phyloP scores from a whole-genome alignment of 2,888 invertebrate species.

The Ecliptopera silaceata region DNA sequence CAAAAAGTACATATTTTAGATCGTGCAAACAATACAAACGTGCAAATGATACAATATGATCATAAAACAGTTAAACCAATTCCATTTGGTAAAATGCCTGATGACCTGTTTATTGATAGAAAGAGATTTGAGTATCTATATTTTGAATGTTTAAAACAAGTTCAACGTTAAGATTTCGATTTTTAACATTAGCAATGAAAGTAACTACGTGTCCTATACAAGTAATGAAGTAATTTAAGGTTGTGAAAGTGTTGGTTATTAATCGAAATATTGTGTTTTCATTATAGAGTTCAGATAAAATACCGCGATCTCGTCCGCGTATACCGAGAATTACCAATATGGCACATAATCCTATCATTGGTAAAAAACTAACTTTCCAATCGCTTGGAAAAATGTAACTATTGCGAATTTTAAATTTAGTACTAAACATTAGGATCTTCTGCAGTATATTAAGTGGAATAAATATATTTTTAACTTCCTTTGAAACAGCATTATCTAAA shows the following conservation, averaged over 20 bases:
- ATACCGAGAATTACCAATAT: not conserved
- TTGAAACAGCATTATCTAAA: not conserved
- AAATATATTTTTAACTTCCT: slow-evolving; percentile 6
- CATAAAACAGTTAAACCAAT: slow-evolving; percentile 11
- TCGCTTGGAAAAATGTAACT: slow-evolving; percentile 8
- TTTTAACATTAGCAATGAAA: not conserved
- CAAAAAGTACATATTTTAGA: not conserved
- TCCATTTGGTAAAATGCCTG: not conserved
- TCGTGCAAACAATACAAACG: too few species aligned
- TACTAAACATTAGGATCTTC: not conserved
- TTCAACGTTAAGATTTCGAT: slow-evolving; percentile 3
- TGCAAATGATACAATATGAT: not conserved
- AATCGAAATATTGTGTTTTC: too few species aligned
- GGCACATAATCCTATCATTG: not conserved
- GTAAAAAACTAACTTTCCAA: not conserved
- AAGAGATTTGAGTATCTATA: slow-evolving; percentile 2
- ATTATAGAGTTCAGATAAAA: too few species aligned
- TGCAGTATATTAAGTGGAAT: slow-evolving; percentile 5
- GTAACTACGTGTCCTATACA: not conserved
- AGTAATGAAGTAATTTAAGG: not conserved
- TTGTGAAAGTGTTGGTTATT: not conserved
- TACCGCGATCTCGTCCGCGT: too few species aligned
- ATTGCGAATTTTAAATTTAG: not conserved
- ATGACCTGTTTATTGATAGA: not conserved
- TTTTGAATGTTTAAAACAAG: slow-evolving; percentile 5